Evolutionary conservation across 2,888 invertebrate genomes (phyloP).

Genomic region (Chrysomela aeneicollis): DNA sequence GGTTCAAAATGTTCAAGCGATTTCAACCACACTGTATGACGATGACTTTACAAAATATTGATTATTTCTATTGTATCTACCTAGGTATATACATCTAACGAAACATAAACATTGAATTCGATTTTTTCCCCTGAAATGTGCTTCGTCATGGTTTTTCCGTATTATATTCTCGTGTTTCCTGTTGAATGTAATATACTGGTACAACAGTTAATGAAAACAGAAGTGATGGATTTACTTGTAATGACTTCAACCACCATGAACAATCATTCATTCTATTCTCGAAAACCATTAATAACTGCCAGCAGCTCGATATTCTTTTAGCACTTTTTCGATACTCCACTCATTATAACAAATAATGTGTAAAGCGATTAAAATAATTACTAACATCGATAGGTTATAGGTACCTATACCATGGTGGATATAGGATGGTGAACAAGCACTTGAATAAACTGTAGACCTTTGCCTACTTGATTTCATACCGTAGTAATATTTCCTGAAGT

Average conservation of each 20-base stretch:
- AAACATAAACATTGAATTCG: neutral
- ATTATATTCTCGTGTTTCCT: neutral
- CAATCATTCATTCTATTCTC: neutral
- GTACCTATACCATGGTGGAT: too few species aligned
- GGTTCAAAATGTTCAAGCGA: too few species aligned
- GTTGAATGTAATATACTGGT: neutral
- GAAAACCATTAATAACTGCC: neutral
- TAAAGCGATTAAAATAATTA: too few species aligned
- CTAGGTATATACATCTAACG: neutral
- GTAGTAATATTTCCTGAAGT: too few species aligned
- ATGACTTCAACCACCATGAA: neutral
- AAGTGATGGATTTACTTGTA: neutral
- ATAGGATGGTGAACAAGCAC: too few species aligned
- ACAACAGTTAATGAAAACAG: conserved; percentile 1
- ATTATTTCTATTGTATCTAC: neutral
- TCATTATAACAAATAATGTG: too few species aligned
- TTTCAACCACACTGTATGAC: neutral
- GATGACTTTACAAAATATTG: neutral
- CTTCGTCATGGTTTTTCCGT: neutral
- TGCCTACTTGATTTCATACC: too few species aligned
- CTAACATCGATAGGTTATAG: too few species aligned
- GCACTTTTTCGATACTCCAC: too few species aligned
- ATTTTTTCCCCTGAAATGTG: neutral
- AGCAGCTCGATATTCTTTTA: neutral
- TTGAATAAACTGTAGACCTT: too few species aligned